phyloP scores from a whole-genome alignment of 2,797 vertebrate species.

The Coregonus sp. region DNA sequence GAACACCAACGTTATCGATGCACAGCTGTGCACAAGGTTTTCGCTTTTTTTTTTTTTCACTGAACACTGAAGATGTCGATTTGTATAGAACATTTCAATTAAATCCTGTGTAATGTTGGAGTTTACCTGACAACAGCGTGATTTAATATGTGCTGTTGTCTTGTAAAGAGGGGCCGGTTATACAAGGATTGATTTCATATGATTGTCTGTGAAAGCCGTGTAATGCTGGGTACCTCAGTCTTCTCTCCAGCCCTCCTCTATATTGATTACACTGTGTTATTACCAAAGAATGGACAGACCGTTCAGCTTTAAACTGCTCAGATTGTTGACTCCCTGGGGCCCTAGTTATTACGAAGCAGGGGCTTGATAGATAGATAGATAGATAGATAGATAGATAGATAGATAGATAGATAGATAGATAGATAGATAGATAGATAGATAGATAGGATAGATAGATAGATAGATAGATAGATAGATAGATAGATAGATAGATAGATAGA shows the following conservation, averaged over 20 bases:
- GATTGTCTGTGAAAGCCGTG: background rate
- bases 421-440: background rate
- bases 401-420: too few relatives aligned
- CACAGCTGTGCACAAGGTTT: background rate
- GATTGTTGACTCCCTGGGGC: too few relatives aligned
- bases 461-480: too few relatives aligned
- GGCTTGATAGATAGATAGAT: too few relatives aligned
- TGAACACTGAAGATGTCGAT: background rate
- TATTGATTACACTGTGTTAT: background rate
- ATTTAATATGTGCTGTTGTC: background rate
- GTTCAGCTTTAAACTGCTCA: background rate
- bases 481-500: too few relatives aligned
- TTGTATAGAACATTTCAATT: background rate
- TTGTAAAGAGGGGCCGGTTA: background rate
- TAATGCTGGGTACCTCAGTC: background rate
- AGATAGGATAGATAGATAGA: too few relatives aligned
- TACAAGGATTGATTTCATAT: background rate
- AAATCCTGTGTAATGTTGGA: background rate
- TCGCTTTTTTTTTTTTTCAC: background rate
- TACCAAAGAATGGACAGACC: background rate
- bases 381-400: too few relatives aligned
- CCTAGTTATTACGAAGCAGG: too few relatives aligned
- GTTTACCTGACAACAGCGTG: background rate
- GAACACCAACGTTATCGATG: background rate
- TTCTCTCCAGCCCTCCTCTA: background rate